phyloP scores from a whole-genome alignment of 1,140 invertebrate genomes.

The Pollicipes pollicipes region DNA sequence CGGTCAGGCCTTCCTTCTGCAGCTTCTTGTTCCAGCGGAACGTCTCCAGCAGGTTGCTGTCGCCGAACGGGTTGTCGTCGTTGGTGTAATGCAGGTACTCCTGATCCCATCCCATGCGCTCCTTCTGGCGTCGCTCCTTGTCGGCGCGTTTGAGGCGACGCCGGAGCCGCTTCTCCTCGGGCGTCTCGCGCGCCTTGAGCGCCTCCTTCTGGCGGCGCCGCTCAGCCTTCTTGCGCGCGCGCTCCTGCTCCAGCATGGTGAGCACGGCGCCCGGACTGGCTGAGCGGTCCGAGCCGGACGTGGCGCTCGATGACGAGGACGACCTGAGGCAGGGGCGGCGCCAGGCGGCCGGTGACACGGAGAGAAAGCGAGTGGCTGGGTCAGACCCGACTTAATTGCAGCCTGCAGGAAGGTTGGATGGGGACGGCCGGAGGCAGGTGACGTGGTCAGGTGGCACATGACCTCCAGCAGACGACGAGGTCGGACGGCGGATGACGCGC shows the following conservation, averaged over 20 bases:
- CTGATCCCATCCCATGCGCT: constrained; percentile 91
- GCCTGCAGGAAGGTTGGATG: too few relatives aligned
- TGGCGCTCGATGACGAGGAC: too few relatives aligned
- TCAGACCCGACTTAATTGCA: too few relatives aligned
- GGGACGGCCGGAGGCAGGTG: too few relatives aligned
- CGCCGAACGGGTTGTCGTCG: constrained; percentile 95
- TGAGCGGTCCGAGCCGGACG: not conserved
- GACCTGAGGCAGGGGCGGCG: too few relatives aligned
- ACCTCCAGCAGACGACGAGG: too few relatives aligned
- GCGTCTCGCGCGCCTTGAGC: constrained; percentile 77
- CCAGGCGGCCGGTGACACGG: too few relatives aligned
- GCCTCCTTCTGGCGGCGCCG: constrained; percentile 56
- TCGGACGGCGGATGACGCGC: too few relatives aligned
- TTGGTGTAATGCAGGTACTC: constrained; percentile 94
- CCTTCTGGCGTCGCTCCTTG: constrained; percentile 56
- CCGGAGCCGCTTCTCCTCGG: constrained; percentile 78
- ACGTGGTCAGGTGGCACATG: too few relatives aligned
- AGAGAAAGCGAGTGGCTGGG: too few relatives aligned
- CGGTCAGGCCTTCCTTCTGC: constrained; percentile 75
- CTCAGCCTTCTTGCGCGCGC: constrained; percentile 43
- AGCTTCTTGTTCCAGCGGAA: constrained; percentile 97
- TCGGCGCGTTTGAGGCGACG: constrained; percentile 74
- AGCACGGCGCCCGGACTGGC: not conserved
- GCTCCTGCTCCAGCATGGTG: constrained; percentile 37
- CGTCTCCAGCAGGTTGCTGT: constrained; percentile 74